A percentile compares a stretch with the other conserved stretches of the same genome.
Conservation (phyloP, 2,113 vertebrate species). For the Neogobius melanostomus region DNA sequence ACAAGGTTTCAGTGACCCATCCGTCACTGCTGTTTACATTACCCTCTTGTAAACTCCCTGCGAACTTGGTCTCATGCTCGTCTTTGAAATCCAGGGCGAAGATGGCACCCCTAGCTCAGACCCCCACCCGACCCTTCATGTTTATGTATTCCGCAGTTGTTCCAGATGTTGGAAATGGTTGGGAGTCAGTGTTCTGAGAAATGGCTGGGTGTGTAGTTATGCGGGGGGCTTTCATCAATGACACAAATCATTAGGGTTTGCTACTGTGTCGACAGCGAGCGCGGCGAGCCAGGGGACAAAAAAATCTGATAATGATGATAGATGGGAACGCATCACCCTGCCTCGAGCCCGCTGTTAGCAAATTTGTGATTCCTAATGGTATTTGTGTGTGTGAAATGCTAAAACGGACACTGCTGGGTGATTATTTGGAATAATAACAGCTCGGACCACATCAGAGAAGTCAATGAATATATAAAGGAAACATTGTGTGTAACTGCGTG, state of each 20-base stretch:
- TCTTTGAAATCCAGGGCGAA: constrained; percentile 52
- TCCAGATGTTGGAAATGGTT: constrained; percentile 77
- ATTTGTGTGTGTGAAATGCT: constrained; percentile 28
- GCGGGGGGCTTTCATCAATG: constrained; percentile 71
- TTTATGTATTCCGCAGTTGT: constrained; percentile 70
- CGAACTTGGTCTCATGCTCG: constrained; percentile 21
- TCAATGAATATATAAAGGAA: constrained; percentile 16
- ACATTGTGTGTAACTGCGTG: constrained; percentile 1
- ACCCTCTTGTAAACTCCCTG: constrained; percentile 46
- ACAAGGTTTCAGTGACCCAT: constrained; percentile 56
- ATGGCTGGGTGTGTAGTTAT: constrained; percentile 60
- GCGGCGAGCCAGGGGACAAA: constrained; percentile 23
- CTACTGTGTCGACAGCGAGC: constrained; percentile 60
- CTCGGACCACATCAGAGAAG: constrained; percentile 45
- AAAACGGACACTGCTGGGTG: constrained; percentile 21
- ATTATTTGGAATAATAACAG: constrained; percentile 22
- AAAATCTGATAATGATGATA: constrained; percentile 45
- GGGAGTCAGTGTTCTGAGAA: constrained; percentile 69
- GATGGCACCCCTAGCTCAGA: constrained; percentile 50
- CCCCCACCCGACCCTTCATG: constrained; percentile 40
- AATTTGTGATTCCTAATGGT: constrained; percentile 24
- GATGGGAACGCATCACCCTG: constrained; percentile 34
- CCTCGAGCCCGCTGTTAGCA: constrained; percentile 36
- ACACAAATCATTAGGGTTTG: constrained; percentile 70
- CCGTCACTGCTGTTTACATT: constrained; percentile 69